phyloP scores from a whole-genome alignment of 2,797 vertebrate genomes.

The Acanthopagrus latus region DNA sequence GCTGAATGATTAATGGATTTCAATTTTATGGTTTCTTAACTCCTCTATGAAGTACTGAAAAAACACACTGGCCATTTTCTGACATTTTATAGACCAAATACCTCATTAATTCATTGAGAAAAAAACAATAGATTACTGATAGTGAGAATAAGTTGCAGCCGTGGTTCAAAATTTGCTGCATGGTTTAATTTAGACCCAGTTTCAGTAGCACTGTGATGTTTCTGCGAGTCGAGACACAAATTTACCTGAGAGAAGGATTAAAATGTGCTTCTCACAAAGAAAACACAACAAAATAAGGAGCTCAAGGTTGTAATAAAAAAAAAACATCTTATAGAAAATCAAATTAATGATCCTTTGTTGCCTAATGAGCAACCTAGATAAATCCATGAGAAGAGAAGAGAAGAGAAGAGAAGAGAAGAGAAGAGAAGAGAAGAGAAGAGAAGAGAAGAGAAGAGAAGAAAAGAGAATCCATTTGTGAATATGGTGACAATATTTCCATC shows the following conservation, averaged over 20 bases:
- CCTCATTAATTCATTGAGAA: too few species aligned
- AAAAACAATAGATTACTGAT: too few species aligned
- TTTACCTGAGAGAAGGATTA: background rate
- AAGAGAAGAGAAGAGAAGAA: conserved; percentile 3
- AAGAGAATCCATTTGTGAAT: conserved; percentile 21
- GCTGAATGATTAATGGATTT: too few species aligned
- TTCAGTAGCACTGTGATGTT: background rate
- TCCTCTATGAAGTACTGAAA: too few species aligned
- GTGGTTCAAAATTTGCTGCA: background rate
- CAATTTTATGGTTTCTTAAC: too few species aligned
- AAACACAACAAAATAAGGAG: background rate
- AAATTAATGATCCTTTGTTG: background rate
- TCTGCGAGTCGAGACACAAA: background rate
- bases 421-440: background rate
- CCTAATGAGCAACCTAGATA: conserved; percentile 15
- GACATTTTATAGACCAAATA: too few species aligned
- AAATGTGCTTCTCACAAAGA: background rate
- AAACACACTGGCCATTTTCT: too few species aligned
- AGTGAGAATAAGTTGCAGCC: background rate
- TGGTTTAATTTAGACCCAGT: background rate
- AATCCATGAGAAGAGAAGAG: background rate
- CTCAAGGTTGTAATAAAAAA: background rate
- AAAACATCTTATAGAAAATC: background rate
- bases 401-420: conserved; percentile 6
- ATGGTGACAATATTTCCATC: conserved; percentile 56